These are phyloP conservation scores for Osmerus mordax DNA, from an alignment of 2,113 vertebrate genomes.

Conservation along the genomic window DNA sequence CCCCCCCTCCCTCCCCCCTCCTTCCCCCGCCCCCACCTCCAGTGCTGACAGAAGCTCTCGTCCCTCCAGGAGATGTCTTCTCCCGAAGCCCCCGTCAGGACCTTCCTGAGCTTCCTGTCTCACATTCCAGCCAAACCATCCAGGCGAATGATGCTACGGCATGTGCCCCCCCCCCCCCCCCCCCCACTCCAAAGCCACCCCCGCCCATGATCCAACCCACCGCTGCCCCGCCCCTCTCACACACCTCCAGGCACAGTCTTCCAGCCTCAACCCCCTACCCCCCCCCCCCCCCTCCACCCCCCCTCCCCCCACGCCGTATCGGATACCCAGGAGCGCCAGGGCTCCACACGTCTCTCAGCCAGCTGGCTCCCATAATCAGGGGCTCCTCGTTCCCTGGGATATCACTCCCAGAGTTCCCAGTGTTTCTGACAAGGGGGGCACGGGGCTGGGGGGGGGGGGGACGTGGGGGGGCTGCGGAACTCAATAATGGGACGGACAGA, in stretches of 20 bases:
- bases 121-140: too few relatives aligned
- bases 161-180: too few relatives aligned
- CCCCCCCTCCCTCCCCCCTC: too few relatives aligned
- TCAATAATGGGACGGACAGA: conserved; percentile 70
- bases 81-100: too few relatives aligned
- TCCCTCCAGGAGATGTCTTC: too few relatives aligned
- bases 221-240: too few relatives aligned
- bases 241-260: conserved; percentile 35
- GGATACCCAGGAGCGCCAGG: conserved; percentile 30
- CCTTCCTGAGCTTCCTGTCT: too few relatives aligned
- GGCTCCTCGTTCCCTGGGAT: conserved; percentile 59
- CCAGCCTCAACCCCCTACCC: conserved; percentile 34
- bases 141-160: too few relatives aligned
- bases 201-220: conserved; percentile 56
- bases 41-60: too few relatives aligned
- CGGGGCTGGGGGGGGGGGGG: not conserved
- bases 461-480: conserved; percentile 19
- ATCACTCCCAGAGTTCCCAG: conserved; percentile 52
- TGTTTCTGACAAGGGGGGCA: conserved; percentile 48
- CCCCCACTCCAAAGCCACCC: too few relatives aligned
- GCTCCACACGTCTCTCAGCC: conserved; percentile 53
- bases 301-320: conserved; percentile 48
- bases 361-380: conserved; percentile 64
- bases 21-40: too few relatives aligned
- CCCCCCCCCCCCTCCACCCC: conserved; percentile 49